phyloP scores from a whole-genome alignment of 2,888 invertebrate species.

The Drosophila mimetica region DNA sequence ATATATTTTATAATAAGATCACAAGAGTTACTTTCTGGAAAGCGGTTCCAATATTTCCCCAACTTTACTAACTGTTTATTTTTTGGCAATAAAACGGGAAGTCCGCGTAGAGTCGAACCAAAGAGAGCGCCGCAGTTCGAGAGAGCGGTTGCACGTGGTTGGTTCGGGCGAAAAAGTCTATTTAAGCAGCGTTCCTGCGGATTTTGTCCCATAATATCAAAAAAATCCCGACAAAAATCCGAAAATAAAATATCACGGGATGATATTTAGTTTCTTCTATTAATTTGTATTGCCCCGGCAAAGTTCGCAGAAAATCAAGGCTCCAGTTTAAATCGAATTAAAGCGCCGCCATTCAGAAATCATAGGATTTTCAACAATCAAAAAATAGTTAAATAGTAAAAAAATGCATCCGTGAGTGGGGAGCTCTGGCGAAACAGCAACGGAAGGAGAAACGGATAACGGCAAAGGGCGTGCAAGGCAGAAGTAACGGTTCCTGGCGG shows the following conservation, averaged over 20 bases:
- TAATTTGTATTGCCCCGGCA: constrained; percentile 11
- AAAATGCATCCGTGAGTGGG: constrained; percentile 30
- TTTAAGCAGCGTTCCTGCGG: constrained; percentile 7
- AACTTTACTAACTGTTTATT: not conserved
- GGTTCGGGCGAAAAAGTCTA: constrained; percentile 2
- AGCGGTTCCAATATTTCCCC: too few relatives aligned
- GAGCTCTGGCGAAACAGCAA: constrained; percentile 18
- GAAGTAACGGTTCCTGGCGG: constrained; percentile 68
- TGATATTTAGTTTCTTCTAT: constrained; percentile 16
- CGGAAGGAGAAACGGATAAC: constrained; percentile 47
- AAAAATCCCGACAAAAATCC: constrained; percentile 13
- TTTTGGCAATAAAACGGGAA: not conserved
- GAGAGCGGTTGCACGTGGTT: constrained; percentile 2
- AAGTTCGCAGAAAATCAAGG: not conserved
- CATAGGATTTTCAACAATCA: constrained; percentile 4
- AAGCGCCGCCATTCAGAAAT: constrained; percentile 5
- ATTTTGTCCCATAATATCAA: constrained; percentile 1
- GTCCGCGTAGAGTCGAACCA: not conserved
- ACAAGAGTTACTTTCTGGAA: not conserved
- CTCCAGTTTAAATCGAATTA: not conserved
- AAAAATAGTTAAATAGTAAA: constrained; percentile 13
- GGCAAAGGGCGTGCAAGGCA: constrained; percentile 58
- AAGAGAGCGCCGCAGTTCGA: not conserved
- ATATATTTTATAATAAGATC: too few relatives aligned
- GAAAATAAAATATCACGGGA: constrained; percentile 11